Evolutionary conservation across 2,797 vertebrate genomes (phyloP).

Genomic region (Chelon auratus): DNA sequence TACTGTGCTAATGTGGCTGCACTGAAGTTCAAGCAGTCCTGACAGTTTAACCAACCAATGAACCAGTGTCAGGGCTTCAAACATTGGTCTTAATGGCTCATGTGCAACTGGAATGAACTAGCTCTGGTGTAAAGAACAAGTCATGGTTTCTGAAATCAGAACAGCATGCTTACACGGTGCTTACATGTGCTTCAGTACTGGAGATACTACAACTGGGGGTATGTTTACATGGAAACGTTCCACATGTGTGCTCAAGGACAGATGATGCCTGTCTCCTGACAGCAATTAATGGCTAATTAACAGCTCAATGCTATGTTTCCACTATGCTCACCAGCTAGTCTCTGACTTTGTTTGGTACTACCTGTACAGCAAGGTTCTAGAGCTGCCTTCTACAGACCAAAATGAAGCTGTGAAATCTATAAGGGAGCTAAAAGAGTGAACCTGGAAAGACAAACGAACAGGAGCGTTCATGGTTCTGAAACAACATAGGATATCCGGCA

Average conservation of each 20-base stretch:
- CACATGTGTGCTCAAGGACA: neutral
- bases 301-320: slow-evolving; percentile 8
- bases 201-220: neutral
- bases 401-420: too few species aligned
- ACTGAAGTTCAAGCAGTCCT: slow-evolving; percentile 3
- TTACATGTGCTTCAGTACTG: neutral
- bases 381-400: too few species aligned
- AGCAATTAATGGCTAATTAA: slow-evolving; percentile 7
- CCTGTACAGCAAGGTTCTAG: too few species aligned
- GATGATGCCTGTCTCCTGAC: neutral
- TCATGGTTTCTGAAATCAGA: neutral
- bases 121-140: neutral
- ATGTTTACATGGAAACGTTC: neutral
- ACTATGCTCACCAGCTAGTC: neutral
- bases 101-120: neutral
- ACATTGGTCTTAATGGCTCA: slow-evolving; percentile 1
- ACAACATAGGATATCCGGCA: too few species aligned
- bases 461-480: too few species aligned
- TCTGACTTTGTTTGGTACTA: neutral
- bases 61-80: neutral
- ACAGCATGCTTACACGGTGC: neutral
- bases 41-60: neutral
- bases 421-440: too few species aligned
- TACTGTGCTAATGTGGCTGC: slow-evolving; percentile 10
- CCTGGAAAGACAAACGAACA: too few species aligned